Conservation (phyloP, 2,797 vertebrate genomes). For the Chelon auratus region DNA sequence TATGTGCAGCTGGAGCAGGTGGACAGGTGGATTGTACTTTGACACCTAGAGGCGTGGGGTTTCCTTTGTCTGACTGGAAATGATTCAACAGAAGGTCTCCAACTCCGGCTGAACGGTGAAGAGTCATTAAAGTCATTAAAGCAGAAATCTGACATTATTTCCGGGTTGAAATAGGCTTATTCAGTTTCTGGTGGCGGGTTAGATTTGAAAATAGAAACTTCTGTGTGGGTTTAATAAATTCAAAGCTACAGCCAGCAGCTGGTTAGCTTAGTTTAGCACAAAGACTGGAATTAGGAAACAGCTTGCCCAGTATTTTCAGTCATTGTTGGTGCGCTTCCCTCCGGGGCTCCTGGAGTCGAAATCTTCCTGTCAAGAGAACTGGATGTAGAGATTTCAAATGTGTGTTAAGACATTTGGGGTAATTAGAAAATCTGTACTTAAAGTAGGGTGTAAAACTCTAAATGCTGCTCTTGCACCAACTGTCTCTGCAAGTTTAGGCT, state of each 20-base stretch:
- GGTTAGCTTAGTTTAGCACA: constrained; percentile 9
- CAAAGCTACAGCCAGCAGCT: not conserved
- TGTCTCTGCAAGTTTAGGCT: too few relatives aligned
- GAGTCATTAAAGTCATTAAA: not conserved
- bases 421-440: too few relatives aligned
- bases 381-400: too few relatives aligned
- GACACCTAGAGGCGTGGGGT: constrained; percentile 53
- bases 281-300: not conserved
- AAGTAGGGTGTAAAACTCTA: too few relatives aligned
- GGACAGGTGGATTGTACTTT: constrained; percentile 56
- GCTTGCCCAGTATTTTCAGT: not conserved
- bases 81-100: constrained; percentile 25
- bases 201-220: not conserved
- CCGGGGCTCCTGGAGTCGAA: too few relatives aligned
- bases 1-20: constrained; percentile 56
- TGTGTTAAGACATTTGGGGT: too few relatives aligned
- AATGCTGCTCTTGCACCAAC: too few relatives aligned
- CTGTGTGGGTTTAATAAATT: not conserved
- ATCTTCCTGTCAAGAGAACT: too few relatives aligned
- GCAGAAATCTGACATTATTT: not conserved
- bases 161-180: not conserved
- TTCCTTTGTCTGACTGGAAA: constrained; percentile 50
- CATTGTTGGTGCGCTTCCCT: too few relatives aligned
- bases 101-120: constrained; percentile 5
- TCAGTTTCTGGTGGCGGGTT: not conserved